Evolutionary conservation across 2,888 invertebrate species (phyloP).

Genomic region (Drosophila picticornis): DNA sequence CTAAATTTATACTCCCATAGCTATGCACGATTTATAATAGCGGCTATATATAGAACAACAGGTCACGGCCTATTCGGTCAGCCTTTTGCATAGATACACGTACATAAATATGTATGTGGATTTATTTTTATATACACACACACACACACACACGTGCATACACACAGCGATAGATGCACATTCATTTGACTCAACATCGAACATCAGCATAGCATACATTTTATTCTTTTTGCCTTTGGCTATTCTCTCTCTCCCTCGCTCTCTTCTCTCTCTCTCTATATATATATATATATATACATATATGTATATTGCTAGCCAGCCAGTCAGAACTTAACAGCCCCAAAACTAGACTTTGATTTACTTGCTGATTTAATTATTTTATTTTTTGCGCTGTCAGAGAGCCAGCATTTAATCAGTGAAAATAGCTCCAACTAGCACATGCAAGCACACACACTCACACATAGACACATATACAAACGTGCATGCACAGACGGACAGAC

Average conservation of each 20-base stretch:
- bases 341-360: constrained; percentile 60
- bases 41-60: constrained; percentile 82
- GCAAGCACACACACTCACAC: constrained; percentile 14
- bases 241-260: constrained; percentile 5
- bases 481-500: neutral
- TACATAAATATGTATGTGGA: constrained; percentile 1
- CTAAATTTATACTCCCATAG: constrained; percentile 80
- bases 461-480: neutral
- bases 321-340: constrained; percentile 35
- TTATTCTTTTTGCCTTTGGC: constrained; percentile 23
- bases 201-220: neutral
- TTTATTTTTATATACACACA: constrained; percentile 28
- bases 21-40: constrained; percentile 82
- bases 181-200: constrained; percentile 5
- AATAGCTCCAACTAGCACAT: constrained; percentile 14
- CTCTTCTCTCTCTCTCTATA: neutral
- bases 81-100: constrained; percentile 49
- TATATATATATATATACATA: constrained; percentile 50
- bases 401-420: constrained; percentile 12
- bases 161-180: constrained; percentile 5
- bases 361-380: constrained; percentile 42
- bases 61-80: constrained; percentile 83
- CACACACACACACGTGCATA: constrained; percentile 3
- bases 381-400: constrained; percentile 30
- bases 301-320: constrained; percentile 41